Conservation (phyloP, 2,113 vertebrate genomes). For the Halichoerus grypus region DNA sequence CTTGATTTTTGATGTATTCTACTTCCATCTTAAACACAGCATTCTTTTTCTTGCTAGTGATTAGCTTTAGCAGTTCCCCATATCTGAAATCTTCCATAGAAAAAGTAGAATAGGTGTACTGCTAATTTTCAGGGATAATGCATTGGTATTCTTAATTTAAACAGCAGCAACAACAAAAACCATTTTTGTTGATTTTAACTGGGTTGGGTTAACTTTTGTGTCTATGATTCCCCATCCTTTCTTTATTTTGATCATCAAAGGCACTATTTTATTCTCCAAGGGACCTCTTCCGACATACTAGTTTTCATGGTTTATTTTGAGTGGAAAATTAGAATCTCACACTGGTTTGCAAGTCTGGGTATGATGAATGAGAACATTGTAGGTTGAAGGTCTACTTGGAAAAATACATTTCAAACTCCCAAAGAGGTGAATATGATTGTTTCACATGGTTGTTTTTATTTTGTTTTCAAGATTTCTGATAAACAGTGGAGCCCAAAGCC, state of each 20-base stretch:
- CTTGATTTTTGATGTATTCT: neutral
- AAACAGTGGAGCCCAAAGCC: neutral
- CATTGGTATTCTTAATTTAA: slow-evolving; percentile 28
- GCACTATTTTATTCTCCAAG: slow-evolving; percentile 51
- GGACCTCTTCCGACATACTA: neutral
- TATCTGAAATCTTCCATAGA: slow-evolving; percentile 12
- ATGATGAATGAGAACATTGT: slow-evolving; percentile 56
- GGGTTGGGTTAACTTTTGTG: slow-evolving; percentile 35
- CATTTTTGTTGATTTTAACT: slow-evolving; percentile 9
- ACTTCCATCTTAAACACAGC: neutral
- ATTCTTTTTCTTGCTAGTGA: slow-evolving; percentile 22
- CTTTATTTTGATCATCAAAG: slow-evolving; percentile 64
- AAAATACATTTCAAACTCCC: slow-evolving; percentile 36
- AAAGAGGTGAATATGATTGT: neutral
- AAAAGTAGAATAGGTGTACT: neutral
- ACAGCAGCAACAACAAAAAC: neutral
- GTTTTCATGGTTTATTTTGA: slow-evolving; percentile 62
- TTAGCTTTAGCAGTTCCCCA: neutral
- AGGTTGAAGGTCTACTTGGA: neutral
- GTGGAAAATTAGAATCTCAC: slow-evolving; percentile 56
- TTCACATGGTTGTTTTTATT: neutral
- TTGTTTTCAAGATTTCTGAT: slow-evolving; percentile 50
- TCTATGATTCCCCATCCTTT: neutral
- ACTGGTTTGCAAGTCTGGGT: slow-evolving; percentile 22
- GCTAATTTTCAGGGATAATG: neutral